Base-by-base conservation (phyloP, 2,113 vertebrate genomes). In the Onychorhynchus coronatus region DNA sequence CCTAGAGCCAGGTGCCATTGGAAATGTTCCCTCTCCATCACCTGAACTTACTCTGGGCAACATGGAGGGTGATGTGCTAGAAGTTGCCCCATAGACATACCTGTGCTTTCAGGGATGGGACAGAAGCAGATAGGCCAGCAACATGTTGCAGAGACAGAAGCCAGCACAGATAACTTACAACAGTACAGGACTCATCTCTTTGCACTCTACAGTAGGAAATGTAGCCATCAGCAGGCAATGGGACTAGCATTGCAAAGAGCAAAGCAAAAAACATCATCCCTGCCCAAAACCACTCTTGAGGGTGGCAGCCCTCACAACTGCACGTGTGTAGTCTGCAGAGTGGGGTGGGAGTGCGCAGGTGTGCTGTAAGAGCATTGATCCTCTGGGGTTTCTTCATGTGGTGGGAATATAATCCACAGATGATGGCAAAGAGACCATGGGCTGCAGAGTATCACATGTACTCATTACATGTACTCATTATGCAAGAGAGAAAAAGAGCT, bases 271-370 rank as follows among this genome's bases (percentile, higher is more conserved):
- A 22, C 8, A 9, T 52, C 17, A 20, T 8, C 24, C n/a, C 42
- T 73, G 28, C 23, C 42, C 5, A 1, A 86, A 72, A 55, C 4
- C 12, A 3, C n/a, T 75, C 0, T 6, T 71, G 67, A 62, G 75
- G 33, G 22, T 46, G 42, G 16, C 24, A 62, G 47, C 13, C 25
- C 20, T 46, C 30, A 2, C 12, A 81, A 49, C 11, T 6, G 5
- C 37, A 44, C 0, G 0, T n/a, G 35, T 1, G 13, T 41, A 14
- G 8, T 37, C 72, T 75, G n/a, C 42, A 65, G 71, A 46, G n/a
- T 7, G 0, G 24, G 5, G 23, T 50, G 59, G 42, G 22, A 53
- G 42, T 70, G 23, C 28, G 11, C 15, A 17, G 30, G 33, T 44
- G 46, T 37, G 41, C 50, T 77, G 42, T 18, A 25, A 81, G 52